Evolutionary conservation across 1,140 invertebrate genomes (phyloP), one percentile per base, ranked within the genome.

Genomic region (Pissodes strobi): DNA sequence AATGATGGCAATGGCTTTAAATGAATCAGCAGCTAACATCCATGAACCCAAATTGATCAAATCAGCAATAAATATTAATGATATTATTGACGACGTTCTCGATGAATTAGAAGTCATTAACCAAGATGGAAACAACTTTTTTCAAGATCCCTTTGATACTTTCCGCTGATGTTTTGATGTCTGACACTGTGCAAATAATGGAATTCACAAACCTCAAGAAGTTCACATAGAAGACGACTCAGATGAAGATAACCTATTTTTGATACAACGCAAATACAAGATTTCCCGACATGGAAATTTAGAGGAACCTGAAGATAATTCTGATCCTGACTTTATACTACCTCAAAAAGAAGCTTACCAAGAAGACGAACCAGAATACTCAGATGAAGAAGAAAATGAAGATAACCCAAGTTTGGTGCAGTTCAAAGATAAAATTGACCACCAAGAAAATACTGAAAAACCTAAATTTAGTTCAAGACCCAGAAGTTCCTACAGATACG

Each of bases 71-170:
- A n/a, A n/a, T n/a, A n/a, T n/a, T n/a, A n/a, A n/a, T n/a, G n/a
- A n/a, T 34, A 34, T 34, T 34, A 6, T 8, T 6, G 6, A 22
- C 23, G 18, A n/a, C 46, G 18, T 49, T 18, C 9, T n/a, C 15
- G 4, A 49, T 18, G 23, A 49, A 49, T 49, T 49, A 27, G 18
- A 49, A 22, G 12, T 22, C 15, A 49, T 49, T 27, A 49, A 43
- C 15, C 9, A 43, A 43, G 39, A 43, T 43, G 39, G 15, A 43
- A 43, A 17, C 39, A 10, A 43, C 39, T 43, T 43, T 12, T 17
- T 43, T 43, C 39, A 17, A 43, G 39, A 43, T 43, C 15, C 39
- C 15, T 43, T 17, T 17, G 39, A 43, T 43, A 43, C 39, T 43
- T 43, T 43, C 39, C 39, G 39, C 10, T 43, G 39, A 43, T 17